phyloP scores from a whole-genome alignment of 2,797 vertebrate genomes.

The Acrossocheilus fasciatus region DNA sequence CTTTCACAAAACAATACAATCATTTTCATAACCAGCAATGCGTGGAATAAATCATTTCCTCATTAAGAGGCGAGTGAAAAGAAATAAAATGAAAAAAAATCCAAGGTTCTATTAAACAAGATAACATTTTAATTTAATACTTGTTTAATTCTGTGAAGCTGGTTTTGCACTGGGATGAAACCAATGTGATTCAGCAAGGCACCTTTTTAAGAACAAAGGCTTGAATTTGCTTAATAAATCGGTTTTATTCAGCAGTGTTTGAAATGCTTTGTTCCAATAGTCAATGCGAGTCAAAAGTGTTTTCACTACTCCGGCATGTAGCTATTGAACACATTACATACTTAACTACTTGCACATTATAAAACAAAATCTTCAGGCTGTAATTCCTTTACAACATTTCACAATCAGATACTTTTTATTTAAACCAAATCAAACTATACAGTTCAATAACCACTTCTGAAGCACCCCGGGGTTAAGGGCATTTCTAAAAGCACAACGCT shows the following conservation, averaged over 20 bases:
- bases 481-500: background rate
- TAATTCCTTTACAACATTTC: background rate
- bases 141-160: constrained; percentile 36
- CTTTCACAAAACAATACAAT: constrained; percentile 53
- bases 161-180: constrained; percentile 35
- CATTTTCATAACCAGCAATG: constrained; percentile 55
- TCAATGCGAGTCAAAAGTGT: constrained; percentile 15
- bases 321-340: constrained; percentile 1
- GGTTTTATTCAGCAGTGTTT: constrained; percentile 11
- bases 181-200: constrained; percentile 33
- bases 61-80: constrained; percentile 36
- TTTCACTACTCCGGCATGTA: background rate
- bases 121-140: constrained; percentile 54
- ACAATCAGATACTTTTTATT: background rate
- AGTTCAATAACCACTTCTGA: background rate
- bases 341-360: background rate
- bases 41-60: constrained; percentile 50
- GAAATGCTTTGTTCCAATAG: background rate
- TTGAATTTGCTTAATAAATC: constrained; percentile 21
- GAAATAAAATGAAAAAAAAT: constrained; percentile 21
- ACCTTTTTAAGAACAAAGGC: constrained; percentile 46
- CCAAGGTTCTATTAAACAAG: constrained; percentile 32
- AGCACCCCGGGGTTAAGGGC: background rate
- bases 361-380: background rate
- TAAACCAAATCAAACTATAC: background rate